Evolutionary conservation across 2,888 invertebrate genomes (phyloP).

Genomic region (Blera fallax): DNA sequence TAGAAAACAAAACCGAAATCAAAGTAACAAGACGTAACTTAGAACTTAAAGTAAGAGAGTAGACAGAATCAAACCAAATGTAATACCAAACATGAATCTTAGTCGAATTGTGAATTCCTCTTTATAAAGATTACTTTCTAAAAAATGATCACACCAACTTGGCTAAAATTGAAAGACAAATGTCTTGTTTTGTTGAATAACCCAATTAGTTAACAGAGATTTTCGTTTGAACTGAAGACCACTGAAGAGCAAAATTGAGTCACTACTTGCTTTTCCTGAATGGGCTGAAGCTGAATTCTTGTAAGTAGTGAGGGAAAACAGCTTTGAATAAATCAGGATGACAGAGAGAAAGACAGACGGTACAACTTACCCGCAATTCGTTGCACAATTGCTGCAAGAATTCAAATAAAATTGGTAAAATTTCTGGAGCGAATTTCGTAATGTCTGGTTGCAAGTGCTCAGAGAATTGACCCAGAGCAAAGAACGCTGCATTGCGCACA

Average conservation of each 20-base stretch:
- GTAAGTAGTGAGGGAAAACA: constrained; percentile 49
- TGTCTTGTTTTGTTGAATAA: constrained; percentile 68
- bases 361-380: constrained; percentile 82
- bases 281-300: constrained; percentile 70
- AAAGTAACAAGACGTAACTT: neutral
- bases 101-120: neutral
- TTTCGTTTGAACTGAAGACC: constrained; percentile 79
- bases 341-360: constrained; percentile 11
- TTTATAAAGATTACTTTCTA: constrained; percentile 41
- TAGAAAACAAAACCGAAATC: neutral
- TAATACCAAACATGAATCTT: neutral
- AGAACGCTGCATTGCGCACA: constrained; percentile 89
- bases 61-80: neutral
- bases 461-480: constrained; percentile 90
- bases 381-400: constrained; percentile 85
- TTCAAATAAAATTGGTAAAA: constrained; percentile 88
- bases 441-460: constrained; percentile 91
- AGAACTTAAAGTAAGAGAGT: neutral
- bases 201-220: constrained; percentile 79
- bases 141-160: constrained; percentile 68
- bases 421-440: constrained; percentile 86
- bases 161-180: constrained; percentile 66
- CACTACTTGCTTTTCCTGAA: constrained; percentile 75
- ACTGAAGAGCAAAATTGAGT: constrained; percentile 78
- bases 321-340: constrained; percentile 72